Base-by-base conservation (phyloP, 2,888 invertebrate species). In the Cantharis lateralis region DNA sequence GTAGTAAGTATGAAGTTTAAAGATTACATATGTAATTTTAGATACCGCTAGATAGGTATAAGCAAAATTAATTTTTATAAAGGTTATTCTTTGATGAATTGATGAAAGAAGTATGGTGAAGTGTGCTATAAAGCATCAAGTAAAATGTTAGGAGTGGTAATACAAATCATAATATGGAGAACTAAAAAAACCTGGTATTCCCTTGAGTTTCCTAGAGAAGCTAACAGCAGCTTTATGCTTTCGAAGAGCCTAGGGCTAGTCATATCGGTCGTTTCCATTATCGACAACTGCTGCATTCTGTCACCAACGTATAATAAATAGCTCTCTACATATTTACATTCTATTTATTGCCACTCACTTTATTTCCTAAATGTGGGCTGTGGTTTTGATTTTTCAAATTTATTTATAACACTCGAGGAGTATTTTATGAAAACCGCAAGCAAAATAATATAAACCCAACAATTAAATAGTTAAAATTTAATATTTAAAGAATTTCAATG, bases 251-350 rank as follows among this genome's bases (percentile, higher is more conserved):
- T 76, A 70, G 77, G 81, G 81, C 77, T 75, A 80, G 73, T 79
- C 80, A 82, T 81, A 84, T 83, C 81, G 81, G 82, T 83, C 81
- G 84, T 84, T 84, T 84, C 84, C 84, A 85, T 84, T 84, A 84
- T 84, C 82, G 82, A 81, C 81, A 84, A 84, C 83, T 83, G 84
- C 83, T 83, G 84, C 84, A 80, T 81, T 82, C 82, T 84, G 84
- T 84, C 85, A 81, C 82, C 81, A 79, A 80, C 79, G 82, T 80
- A 81, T 83, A 83, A 84, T 83, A 82, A 84, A 84, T 82, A 76
- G 82, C 77, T 68, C 63, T 71, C 63, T 71, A 77, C 76, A 79
- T 82, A 83, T 84, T 83, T 83, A 82, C 82, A 82, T 83, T 74
- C 76, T 77, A 77, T 80, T 80, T 80, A 80, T 80, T 71, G 70